phyloP scores from a whole-genome alignment of 2,888 invertebrate genomes.

The Athalia rosae region DNA sequence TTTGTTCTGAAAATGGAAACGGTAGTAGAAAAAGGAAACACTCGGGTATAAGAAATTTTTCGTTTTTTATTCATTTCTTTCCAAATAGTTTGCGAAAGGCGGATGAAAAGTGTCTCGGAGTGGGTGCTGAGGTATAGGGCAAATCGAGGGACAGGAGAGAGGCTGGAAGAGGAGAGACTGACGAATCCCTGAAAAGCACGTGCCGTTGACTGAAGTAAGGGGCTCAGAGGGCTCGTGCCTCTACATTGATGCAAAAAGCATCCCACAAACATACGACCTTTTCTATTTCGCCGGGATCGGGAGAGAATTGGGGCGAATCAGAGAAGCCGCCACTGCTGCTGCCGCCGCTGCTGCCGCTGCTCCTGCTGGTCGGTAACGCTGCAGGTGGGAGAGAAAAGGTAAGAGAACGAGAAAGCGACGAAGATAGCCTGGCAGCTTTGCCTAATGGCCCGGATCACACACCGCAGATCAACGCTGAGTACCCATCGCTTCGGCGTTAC shows the following conservation, averaged over 20 bases:
- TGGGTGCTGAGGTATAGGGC: not conserved
- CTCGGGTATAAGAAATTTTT: constrained; percentile 21
- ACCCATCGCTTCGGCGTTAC: constrained; percentile 41
- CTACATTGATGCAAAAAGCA: constrained; percentile 55
- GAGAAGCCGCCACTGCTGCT: constrained; percentile 2
- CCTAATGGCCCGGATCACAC: constrained; percentile 71
- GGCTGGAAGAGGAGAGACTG: constrained; percentile 44
- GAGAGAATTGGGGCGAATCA: constrained; percentile 46
- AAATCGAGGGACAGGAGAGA: constrained; percentile 11
- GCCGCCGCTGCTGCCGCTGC: constrained; percentile 5
- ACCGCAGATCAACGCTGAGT: constrained; percentile 63
- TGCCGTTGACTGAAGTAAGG: constrained; percentile 66
- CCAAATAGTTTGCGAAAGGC: constrained; percentile 14
- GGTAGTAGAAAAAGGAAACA: not conserved
- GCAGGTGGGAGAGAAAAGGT: not conserved
- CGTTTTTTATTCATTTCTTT: too few relatives aligned
- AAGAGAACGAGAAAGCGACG: constrained; percentile 48
- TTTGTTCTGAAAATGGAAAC: not conserved
- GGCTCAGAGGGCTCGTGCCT: constrained; percentile 65
- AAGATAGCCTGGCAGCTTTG: constrained; percentile 60
- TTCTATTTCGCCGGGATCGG: constrained; percentile 57
- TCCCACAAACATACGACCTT: constrained; percentile 54
- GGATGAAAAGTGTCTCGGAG: constrained; percentile 13
- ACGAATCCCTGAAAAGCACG: constrained; percentile 68
- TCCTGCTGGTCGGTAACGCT: constrained; percentile 22